A percentile compares a stretch with the other conserved stretches of the same genome.
phyloP scores from a whole-genome alignment of 2,888 invertebrate genomes.

The Dysmachus trigonus region DNA sequence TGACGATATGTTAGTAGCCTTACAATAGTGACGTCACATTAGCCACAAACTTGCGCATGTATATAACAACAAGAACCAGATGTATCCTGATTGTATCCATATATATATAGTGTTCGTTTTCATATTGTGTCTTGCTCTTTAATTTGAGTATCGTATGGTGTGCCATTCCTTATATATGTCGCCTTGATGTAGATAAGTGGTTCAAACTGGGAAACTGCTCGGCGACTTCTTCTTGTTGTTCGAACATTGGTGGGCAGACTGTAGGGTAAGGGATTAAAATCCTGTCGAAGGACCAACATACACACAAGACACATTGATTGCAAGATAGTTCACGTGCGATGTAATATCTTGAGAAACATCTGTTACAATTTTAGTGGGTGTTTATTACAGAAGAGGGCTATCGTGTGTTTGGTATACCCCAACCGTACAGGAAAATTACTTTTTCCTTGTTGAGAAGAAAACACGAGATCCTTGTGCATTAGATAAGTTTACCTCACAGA shows the following conservation, averaged over 20 bases:
- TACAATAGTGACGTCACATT: slow-evolving; percentile 19
- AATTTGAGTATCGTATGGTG: slow-evolving; percentile 33
- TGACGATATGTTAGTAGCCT: neutral
- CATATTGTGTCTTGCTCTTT: slow-evolving; percentile 40
- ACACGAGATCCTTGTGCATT: neutral
- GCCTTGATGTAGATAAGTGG: slow-evolving; percentile 33
- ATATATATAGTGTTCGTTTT: neutral
- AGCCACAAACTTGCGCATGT: slow-evolving; percentile 11
- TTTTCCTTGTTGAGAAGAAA: neutral
- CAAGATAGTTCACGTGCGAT: slow-evolving; percentile 35
- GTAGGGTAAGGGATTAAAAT: neutral
- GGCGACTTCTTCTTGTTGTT: slow-evolving; percentile 24
- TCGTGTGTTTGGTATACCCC: slow-evolving; percentile 2
- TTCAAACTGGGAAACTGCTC: slow-evolving; percentile 24
- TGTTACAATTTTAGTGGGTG: slow-evolving; percentile 39
- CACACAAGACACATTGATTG: slow-evolving; percentile 18
- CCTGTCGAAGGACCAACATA: slow-evolving; percentile 27
- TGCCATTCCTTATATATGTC: slow-evolving; percentile 26
- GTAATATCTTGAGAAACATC: slow-evolving; percentile 39
- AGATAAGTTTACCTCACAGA: neutral
- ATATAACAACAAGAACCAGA: neutral
- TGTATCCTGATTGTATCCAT: neutral
- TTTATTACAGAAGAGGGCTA: slow-evolving; percentile 28
- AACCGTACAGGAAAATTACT: slow-evolving; percentile 15
- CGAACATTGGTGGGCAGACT: neutral